Percentiles rank a stretch among this genome's conserved stretches.
Evolutionary conservation across 2,113 vertebrate genomes (phyloP).

Genomic region (Laterallus jamaicensis): DNA sequence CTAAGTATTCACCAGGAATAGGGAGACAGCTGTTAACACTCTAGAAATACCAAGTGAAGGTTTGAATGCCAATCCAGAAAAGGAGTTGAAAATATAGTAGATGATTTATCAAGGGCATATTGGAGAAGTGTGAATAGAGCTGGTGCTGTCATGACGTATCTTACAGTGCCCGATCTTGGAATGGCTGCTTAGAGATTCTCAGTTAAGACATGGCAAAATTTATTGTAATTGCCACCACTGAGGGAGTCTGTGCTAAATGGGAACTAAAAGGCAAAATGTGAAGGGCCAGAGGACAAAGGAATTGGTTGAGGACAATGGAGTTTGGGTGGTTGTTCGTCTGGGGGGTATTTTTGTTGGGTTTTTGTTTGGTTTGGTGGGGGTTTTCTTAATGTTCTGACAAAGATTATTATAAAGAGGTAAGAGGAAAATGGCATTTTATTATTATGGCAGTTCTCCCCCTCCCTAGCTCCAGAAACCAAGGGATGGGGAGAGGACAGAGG

Average conservation of each 20-base stretch:
- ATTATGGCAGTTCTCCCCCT: not conserved
- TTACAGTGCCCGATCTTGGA: not conserved
- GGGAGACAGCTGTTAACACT: constrained; percentile 68
- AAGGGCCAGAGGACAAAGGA: not conserved
- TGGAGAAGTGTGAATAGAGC: constrained; percentile 59
- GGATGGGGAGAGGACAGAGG: not conserved
- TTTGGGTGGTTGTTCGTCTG: not conserved
- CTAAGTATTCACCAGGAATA: constrained; percentile 59
- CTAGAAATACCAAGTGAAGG: constrained; percentile 59
- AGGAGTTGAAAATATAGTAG: constrained; percentile 60
- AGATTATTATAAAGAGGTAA: not conserved
- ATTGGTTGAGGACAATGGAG: not conserved
- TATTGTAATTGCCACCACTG: not conserved
- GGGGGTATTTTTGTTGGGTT: not conserved
- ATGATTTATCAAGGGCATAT: constrained; percentile 52
- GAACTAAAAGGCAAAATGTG: not conserved
- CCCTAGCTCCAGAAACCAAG: not conserved
- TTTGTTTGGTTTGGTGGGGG: not conserved
- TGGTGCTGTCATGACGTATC: constrained; percentile 35
- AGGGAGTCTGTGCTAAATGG: not conserved
- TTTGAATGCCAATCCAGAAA: constrained; percentile 63
- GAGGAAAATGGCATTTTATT: not conserved
- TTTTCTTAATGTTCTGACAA: not conserved
- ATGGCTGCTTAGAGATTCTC: constrained; percentile 25
- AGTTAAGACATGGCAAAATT: not conserved